Evolutionary conservation across 2,888 invertebrate species (phyloP), one percentile per base, ranked within the genome.

Genomic region (Crematogaster levior): DNA sequence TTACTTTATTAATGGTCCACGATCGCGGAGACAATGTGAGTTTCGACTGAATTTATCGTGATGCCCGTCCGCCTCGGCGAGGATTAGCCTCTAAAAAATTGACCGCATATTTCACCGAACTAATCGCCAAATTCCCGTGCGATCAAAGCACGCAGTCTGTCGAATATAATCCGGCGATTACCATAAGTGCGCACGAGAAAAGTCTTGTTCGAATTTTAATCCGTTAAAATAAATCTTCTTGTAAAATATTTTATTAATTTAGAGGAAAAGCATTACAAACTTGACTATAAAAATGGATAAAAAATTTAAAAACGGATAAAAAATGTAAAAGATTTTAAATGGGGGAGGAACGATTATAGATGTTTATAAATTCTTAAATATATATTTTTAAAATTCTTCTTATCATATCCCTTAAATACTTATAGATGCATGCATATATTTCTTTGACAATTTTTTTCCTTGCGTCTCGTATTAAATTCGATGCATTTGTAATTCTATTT

Each of bases 61-160:
- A 40, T 1, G 30, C 15, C 15, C 63, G 18, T 21, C n/a, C 34
- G 7, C 0, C 9, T 18, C 70, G 24, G 18, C 21, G 15, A 21
- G 53, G 66, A 66, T 77, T 77, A 77, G 40, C 30, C 18, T 63
- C 10, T 9, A 53, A 77, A 68, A 77, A 77, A 68, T 56, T 4
- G 43, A 56, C 15, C 21, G 12, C 6, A 30, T n/a, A 21, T 56
- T 43, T 66, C n/a, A 37, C 66, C 40, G 3, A 18, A n/a, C 12
- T 51, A 40, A 66, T 40, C 27, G 75, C 21, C 27, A 21, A 70
- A 77, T 56, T 77, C 21, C 34, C 48, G 21, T 37, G 24, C 70
- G 37, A 18, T 70, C 37, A 24, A 56, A 56, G 24, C 24, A 9
- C 51, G 18, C 34, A 34, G 0, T 24, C 21, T 30, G 24, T 51